A percentile compares a stretch with the other conserved stretches of the same genome.
phyloP scores from a whole-genome alignment of 2,113 vertebrate species.

The Austrofundulus limnaeus region DNA sequence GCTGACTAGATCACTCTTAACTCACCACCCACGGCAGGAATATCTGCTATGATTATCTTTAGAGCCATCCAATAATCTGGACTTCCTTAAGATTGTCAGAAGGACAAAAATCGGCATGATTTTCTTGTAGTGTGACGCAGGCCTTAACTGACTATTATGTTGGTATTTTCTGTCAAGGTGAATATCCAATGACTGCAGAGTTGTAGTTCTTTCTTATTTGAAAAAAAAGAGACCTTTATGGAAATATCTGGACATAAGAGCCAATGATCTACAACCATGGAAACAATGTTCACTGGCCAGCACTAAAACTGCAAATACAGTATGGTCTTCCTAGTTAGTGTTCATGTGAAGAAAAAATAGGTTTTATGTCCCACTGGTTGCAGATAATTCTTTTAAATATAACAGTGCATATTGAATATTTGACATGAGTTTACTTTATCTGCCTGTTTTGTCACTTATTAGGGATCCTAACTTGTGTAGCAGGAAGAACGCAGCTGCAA shows the following conservation, averaged over 20 bases:
- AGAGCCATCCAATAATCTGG: too few species aligned
- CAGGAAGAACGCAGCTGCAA: too few species aligned
- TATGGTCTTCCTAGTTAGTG: not conserved
- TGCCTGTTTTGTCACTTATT: too few species aligned
- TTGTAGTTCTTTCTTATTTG: constrained; percentile 23
- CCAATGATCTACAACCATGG: constrained; percentile 6
- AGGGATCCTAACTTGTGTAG: too few species aligned
- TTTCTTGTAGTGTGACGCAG: too few species aligned
- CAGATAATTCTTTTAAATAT: constrained; percentile 8
- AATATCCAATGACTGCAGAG: constrained; percentile 19
- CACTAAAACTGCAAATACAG: not conserved
- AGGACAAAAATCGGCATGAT: too few species aligned
- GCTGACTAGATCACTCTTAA: too few species aligned
- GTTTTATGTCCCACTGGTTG: not conserved
- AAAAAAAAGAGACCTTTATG: constrained; percentile 16
- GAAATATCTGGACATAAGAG: constrained; percentile 8
- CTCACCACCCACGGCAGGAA: too few species aligned
- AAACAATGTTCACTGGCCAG: not conserved
- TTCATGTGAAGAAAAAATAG: not conserved
- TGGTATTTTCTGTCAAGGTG: constrained; percentile 27
- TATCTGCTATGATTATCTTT: too few species aligned
- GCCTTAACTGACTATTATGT: constrained; percentile 47
- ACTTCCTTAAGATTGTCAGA: too few species aligned
- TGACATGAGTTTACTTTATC: too few species aligned
- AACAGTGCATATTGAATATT: too few species aligned